These are phyloP conservation scores for Nomada flava DNA, from an alignment of 2,888 invertebrate species.

Conservation along the genomic window DNA sequence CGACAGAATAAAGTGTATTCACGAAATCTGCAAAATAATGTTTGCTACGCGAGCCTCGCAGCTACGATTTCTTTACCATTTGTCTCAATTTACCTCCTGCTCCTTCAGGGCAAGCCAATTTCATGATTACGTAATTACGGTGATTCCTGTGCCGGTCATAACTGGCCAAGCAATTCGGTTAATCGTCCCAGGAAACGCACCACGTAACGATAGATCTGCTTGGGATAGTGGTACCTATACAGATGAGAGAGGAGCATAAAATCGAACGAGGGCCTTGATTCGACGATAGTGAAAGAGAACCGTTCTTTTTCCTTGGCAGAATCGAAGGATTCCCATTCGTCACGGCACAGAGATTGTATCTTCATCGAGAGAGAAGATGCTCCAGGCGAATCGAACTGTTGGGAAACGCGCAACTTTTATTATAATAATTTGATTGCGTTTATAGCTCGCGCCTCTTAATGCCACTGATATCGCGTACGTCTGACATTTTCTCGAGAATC, in stretches of 20 bases:
- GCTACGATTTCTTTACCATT: constrained; percentile 39
- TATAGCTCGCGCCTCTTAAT: constrained; percentile 32
- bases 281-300: constrained; percentile 32
- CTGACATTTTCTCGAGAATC: constrained; percentile 36
- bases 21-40: no score
- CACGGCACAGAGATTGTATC: constrained; percentile 28
- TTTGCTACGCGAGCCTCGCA: background rate
- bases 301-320: constrained; percentile 6
- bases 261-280: constrained; percentile 35
- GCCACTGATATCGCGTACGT: constrained; percentile 12
- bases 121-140: constrained; percentile 49
- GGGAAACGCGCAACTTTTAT: constrained; percentile 22
- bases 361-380: background rate
- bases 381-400: background rate
- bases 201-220: background rate
- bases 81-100: constrained; percentile 43
- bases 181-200: constrained; percentile 6
- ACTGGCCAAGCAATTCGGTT: constrained; percentile 22
- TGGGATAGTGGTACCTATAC: background rate
- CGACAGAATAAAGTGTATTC: no score
- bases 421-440: constrained; percentile 38
- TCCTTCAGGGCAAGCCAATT: constrained; percentile 34
- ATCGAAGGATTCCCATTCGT: constrained; percentile 20
- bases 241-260: background rate
- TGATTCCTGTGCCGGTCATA: constrained; percentile 31